These are phyloP conservation scores for Elgaria multicarinata DNA, from an alignment of 2,113 vertebrate species.

Conservation along the genomic window DNA sequence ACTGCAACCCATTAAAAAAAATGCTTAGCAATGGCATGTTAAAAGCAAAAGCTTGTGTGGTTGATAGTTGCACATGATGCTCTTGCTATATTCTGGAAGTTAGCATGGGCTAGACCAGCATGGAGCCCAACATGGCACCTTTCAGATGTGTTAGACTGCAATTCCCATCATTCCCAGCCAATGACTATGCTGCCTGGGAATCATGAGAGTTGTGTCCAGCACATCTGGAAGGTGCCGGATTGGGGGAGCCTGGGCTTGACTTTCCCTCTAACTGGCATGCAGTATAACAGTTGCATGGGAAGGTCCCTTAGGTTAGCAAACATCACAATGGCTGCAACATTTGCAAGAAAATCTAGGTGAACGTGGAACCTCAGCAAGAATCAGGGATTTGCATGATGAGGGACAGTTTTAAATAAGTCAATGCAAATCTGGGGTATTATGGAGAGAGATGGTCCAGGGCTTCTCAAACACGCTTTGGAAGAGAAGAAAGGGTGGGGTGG, in stretches of 20 bases:
- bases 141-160: too few species aligned
- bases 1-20: neutral
- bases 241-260: too few species aligned
- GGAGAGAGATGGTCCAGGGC: neutral
- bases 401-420: neutral
- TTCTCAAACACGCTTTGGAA: neutral
- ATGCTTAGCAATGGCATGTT: neutral
- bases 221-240: too few species aligned
- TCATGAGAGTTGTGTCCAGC: too few species aligned
- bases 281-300: neutral
- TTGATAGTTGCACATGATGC: too few species aligned
- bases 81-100: neutral
- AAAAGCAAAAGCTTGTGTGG: neutral
- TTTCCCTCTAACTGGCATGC: neutral
- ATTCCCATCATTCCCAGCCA: neutral
- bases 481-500: neutral
- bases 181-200: too few species aligned
- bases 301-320: too few species aligned
- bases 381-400: neutral
- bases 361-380: neutral
- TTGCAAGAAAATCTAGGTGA: neutral
- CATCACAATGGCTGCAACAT: too few species aligned
- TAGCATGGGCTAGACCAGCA: neutral
- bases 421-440: neutral
- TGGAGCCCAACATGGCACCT: neutral